Evolutionary conservation across 2,888 invertebrate species (phyloP), one percentile per base, ranked within the genome.

Genomic region (Pristionchus exspectatus): DNA sequence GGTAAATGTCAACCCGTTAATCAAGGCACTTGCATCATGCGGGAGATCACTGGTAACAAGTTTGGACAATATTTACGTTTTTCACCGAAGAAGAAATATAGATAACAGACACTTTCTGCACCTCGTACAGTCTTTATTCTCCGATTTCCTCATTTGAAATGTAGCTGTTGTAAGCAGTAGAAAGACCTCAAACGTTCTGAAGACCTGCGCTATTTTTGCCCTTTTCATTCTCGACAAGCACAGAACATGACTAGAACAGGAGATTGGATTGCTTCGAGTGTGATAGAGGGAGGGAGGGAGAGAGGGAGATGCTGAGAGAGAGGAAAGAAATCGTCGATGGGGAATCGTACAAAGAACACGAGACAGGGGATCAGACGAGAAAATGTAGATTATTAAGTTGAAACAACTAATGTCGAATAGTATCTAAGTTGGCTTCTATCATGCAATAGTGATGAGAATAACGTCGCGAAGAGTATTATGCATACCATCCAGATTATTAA

Each of bases 131-230:
- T 21, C 18, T 59, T 21, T 24, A 7, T 21, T 21, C 21, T 59
- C 59, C 59, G 59, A 59, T 59, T 59, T 21, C 59, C 56, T 18
- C 30, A 12, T 72, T 72, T 72, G 30, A 72, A 72, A 72, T 72
- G 69, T 33, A 24, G 38, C 44, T 74, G 74, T 74, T 63, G n/a
- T 63, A 10, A 21, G n/a, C 24, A n/a, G 24, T n/a, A n/a, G 24
- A 63, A 63, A 63, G 24, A 0, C 24, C 21, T 4, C n/a, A 2
- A 21, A n/a, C 59, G 59, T 59, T 72, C 30, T 33, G 72, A 72
- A 33, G 30, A 14, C 33, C 27, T 72, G 74, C 74, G 33, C 74
- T 74, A 74, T 74, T 74, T 74, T 74, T 38, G 74, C 74, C 74
- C 74, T 74, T 72, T 74, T 38, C 21, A 24, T 74, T 74, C 38